These are phyloP conservation scores for Betta splendens DNA, from an alignment of 2,797 vertebrate species.

Conservation along the genomic window DNA sequence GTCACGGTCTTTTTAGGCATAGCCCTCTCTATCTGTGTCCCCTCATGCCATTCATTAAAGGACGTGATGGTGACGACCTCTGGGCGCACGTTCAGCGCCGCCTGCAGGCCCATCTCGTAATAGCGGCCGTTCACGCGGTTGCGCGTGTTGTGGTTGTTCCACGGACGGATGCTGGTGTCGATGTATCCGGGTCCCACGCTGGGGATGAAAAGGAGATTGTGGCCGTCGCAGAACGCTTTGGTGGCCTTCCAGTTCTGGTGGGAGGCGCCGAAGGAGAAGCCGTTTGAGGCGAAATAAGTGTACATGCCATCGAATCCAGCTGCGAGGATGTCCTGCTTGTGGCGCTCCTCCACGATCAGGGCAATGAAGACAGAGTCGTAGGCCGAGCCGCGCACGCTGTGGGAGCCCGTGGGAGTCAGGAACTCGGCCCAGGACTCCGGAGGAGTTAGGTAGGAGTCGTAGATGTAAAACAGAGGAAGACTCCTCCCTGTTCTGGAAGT, in stretches of 20 bases:
- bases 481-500: constrained; percentile 83
- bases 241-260: constrained; percentile 91
- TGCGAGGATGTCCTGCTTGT: constrained; percentile 88
- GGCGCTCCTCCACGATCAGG: constrained; percentile 88
- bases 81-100: constrained; percentile 83
- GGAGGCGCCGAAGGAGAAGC: constrained; percentile 91
- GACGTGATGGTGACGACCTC: constrained; percentile 88
- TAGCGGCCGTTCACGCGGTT: constrained; percentile 91
- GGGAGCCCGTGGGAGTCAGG: constrained; percentile 82
- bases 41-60: constrained; percentile 93
- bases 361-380: constrained; percentile 88
- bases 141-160: constrained; percentile 93
- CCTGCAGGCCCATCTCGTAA: constrained; percentile 89
- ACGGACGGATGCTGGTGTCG: constrained; percentile 89
- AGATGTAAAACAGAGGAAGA: constrained; percentile 91
- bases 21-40: constrained; percentile 91
- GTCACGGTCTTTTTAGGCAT: constrained; percentile 86
- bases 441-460: constrained; percentile 89
- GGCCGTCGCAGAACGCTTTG: constrained; percentile 89
- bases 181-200: constrained; percentile 90
- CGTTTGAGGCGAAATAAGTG: constrained; percentile 91
- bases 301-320: constrained; percentile 90
- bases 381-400: constrained; percentile 84
- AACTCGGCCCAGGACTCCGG: constrained; percentile 89
- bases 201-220: constrained; percentile 90